These are phyloP conservation scores for Luehdorfia chinensis DNA, from an alignment of 1,140 invertebrate species.

Conservation along the genomic window DNA sequence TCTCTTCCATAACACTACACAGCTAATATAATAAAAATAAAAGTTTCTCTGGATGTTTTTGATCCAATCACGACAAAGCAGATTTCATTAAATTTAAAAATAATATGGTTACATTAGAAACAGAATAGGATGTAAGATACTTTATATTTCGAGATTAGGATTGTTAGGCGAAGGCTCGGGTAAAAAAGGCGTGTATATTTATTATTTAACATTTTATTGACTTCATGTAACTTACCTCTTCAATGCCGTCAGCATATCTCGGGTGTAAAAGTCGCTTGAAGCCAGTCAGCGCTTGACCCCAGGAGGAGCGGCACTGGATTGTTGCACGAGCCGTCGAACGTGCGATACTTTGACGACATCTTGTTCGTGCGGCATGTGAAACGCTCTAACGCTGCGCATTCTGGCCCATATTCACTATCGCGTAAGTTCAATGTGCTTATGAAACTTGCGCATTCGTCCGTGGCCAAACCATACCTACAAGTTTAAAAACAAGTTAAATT, in stretches of 20 bases:
- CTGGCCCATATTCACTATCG: slow-evolving; percentile 71
- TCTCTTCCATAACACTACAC: too few relatives aligned
- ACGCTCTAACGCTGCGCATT: slow-evolving; percentile 68
- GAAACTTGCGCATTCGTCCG: slow-evolving; percentile 78
- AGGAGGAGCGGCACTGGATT: slow-evolving; percentile 79
- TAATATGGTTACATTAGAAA: too few relatives aligned
- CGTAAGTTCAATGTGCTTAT: slow-evolving; percentile 78
- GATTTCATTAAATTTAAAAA: too few relatives aligned
- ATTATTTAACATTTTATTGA: too few relatives aligned
- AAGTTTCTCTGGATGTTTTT: too few relatives aligned
- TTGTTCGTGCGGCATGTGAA: slow-evolving; percentile 65
- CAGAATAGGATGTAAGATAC: too few relatives aligned
- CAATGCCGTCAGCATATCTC: slow-evolving; percentile 81
- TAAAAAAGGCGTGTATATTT: too few relatives aligned
- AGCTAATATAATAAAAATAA: too few relatives aligned
- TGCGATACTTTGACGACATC: slow-evolving; percentile 76
- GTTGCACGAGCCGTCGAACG: slow-evolving; percentile 86
- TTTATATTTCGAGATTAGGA: too few relatives aligned
- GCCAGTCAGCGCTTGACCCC: slow-evolving; percentile 78
- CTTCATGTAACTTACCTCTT: slow-evolving; percentile 68
- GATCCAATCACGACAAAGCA: too few relatives aligned
- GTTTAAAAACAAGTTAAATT: slow-evolving; percentile 25
- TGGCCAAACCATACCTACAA: slow-evolving; percentile 74
- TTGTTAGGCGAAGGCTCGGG: too few relatives aligned
- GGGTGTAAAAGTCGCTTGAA: slow-evolving; percentile 81